Base-by-base conservation (phyloP, 1,140 invertebrate genomes). In the Heterodera schachtii region DNA sequence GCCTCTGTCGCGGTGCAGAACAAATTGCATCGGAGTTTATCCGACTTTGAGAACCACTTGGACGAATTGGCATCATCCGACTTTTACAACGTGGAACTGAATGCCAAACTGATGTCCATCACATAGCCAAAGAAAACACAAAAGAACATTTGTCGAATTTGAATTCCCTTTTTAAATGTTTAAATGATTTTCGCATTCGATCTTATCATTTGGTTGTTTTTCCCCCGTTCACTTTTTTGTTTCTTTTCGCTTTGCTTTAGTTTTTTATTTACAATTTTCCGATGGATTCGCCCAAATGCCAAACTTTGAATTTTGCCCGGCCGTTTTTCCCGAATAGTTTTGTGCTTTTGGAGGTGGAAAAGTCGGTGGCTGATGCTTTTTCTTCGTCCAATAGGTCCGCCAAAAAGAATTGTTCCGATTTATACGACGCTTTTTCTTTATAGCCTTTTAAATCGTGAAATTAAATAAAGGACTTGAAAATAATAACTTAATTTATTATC, bases 11-110 rank as follows among this genome's bases (percentile, higher is more conserved):
- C 83, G 3, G 70, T 84, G 21, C 84, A 84, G 75, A 78, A 82
- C 41, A 84, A 85, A 67, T 64, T 84, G 41, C 83, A 84, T 71
- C 81, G 84, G 60, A 76, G 81, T 66, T 46, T 84, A 43, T 67
- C 75, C 19, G 83, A 84, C 75, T 84, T 84, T 67, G 83, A 84
- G 79, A 82, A 82, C 57, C 83, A 85, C 69, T 75, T 84, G 64
- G 83, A 84, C 31, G 77, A 84, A 8, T 70, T 83, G 19, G 52
- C 21, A 2, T 44, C 73, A 13, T 9, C 41, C 13, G 84, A 84
- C 64, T 83, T 84, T 52, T 84, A 67, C 60, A 84, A 84, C 60
- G 47, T 78, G 41, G 84, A 84, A 43, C 82, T 82, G n/a, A 82
- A 82, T 73, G 19, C 49, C 21, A 83, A 82, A 73, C 49, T 82